These are phyloP conservation scores for Oligia latruncula DNA, from an alignment of 2,888 invertebrate genomes.

Conservation along the genomic window DNA sequence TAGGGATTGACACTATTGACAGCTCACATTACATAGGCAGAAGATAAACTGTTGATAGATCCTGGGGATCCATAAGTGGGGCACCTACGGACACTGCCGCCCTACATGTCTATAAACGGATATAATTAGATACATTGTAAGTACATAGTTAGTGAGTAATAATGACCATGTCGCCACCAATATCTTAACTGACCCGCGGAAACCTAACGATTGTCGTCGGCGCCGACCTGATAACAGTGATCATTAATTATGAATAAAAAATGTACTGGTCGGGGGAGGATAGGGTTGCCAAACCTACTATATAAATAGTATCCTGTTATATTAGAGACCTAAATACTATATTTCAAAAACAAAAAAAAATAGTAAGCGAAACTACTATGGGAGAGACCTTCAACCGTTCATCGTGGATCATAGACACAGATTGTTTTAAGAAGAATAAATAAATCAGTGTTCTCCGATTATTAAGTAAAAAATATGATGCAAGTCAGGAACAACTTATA, in stretches of 20 bases:
- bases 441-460: no score
- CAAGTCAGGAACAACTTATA: no score
- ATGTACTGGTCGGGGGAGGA: neutral
- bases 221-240: constrained; percentile 22
- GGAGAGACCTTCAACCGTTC: no score
- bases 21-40: neutral
- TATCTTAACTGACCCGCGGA: constrained; percentile 49
- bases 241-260: constrained; percentile 33
- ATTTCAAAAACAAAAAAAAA: no score
- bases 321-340: neutral
- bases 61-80: neutral
- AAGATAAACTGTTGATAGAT: neutral
- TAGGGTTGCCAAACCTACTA: neutral
- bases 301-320: neutral
- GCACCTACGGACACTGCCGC: neutral
- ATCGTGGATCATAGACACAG: no score
- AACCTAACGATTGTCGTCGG: constrained; percentile 44
- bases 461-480: no score
- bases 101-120: constrained; percentile 19
- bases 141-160: constrained; percentile 5
- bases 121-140: constrained; percentile 32
- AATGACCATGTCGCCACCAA: constrained; percentile 38
- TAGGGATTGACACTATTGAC: neutral
- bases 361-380: no score
- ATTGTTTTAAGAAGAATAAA: no score